Base-by-base conservation (phyloP, 2,797 vertebrate genomes). In the Sorex maritimensis region DNA sequence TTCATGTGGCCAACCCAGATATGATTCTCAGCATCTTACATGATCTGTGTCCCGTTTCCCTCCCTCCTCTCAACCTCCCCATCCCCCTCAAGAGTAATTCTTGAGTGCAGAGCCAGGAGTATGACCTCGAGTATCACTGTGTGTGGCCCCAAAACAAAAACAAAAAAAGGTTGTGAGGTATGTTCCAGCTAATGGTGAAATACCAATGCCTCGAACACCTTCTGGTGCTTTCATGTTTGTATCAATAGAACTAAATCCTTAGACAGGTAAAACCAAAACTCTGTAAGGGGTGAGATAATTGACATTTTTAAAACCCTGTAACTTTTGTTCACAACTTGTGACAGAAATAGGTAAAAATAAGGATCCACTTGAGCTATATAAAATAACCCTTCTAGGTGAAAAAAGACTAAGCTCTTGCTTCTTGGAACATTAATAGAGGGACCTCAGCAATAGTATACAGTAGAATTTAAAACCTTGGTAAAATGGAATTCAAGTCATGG, bases 341-440 rank as follows among this genome's bases (percentile, higher is more conserved):
- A 73, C 72, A 73, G 17, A 94, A 88, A 58, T 38, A 72, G 21
- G n/a, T 73, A 52, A 82, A 79, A 92, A 61, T 83, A 65, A 79
- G 15, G n/a, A 69, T 81, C 34, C 13, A 73, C 17, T 55, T 84
- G 30, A 83, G 58, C 7, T n/a, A 73, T 85, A 23, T 68, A 90
- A 80, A 13, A 46, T 83, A 38, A 74, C 85, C 55, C 14, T 58
- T 58, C 19, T 19, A 58, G 19, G 17, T 58, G 55, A 58, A 58
- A 52, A 88, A 81, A 12, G 14, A 79, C 86, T 83, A 91, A 84
- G 17, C 63, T 87, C 0, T 83, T 81, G 17, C 19, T 82, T 87
- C 17, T 74, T 30, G 13, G 6, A 12, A 58, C 14, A 58, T 58
- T 13, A 58, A 28, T 67, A 28, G 24, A 11, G 7, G 23, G 17